phyloP scores from a whole-genome alignment of 2,888 invertebrate genomes.

The Odontothrips loti region DNA sequence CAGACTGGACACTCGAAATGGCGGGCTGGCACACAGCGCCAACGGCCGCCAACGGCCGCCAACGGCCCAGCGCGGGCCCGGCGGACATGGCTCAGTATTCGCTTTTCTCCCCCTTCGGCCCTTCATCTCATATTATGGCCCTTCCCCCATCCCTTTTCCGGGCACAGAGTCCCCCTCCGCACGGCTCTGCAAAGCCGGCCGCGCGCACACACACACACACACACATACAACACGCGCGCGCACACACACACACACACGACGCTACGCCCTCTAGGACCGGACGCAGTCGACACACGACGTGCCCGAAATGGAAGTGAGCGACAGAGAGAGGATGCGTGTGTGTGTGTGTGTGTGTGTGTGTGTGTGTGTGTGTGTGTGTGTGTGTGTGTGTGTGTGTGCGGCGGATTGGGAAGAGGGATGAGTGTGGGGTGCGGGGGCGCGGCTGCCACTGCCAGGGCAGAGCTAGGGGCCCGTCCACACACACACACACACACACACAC shows the following conservation, averaged over 20 bases:
- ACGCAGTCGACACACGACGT: conserved; percentile 16
- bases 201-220: too few relatives aligned
- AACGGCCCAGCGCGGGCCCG: neutral
- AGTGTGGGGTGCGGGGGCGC: neutral
- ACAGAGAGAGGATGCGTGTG: neutral
- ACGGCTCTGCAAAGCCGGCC: neutral
- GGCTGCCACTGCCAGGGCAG: conserved; percentile 11
- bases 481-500: neutral
- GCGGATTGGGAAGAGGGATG: conserved; percentile 19
- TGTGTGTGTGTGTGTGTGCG: neutral
- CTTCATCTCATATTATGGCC: conserved; percentile 24
- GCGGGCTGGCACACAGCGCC: neutral
- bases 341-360: neutral
- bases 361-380: neutral
- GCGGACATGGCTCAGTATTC: neutral
- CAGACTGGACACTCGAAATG: neutral
- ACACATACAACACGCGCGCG: too few relatives aligned
- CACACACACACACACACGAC: too few relatives aligned
- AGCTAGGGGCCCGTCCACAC: neutral
- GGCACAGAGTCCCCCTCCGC: neutral
- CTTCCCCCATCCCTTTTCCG: neutral
- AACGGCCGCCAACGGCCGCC: neutral
- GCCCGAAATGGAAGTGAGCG: conserved; percentile 21
- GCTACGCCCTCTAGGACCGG: conserved; percentile 9
- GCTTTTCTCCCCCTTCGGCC: neutral